Evolutionary conservation across 1,140 invertebrate species (phyloP).

Genomic region (Drosophila melanica): DNA sequence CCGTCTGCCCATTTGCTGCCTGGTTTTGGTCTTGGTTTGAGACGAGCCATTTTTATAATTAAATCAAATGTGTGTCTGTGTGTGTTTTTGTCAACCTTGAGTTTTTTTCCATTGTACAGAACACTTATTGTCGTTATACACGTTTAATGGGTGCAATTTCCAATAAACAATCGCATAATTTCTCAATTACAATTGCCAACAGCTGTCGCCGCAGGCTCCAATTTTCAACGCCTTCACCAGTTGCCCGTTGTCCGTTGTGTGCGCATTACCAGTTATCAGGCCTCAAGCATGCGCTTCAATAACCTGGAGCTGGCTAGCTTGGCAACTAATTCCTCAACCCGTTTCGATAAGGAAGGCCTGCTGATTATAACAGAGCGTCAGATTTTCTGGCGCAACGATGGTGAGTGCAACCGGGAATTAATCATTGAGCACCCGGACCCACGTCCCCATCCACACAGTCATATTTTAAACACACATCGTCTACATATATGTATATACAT

Average conservation of each 20-base stretch:
- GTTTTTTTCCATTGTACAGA: constrained; percentile 1
- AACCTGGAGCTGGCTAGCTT: constrained; percentile 93
- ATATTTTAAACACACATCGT: background rate
- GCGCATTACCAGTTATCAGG: constrained; percentile 2
- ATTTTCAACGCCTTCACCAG: background rate
- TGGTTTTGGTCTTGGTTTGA: constrained; percentile 3
- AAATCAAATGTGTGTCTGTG: constrained; percentile 12
- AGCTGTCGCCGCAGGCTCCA: constrained; percentile 7
- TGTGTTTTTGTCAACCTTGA: constrained; percentile 22
- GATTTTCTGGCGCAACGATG: constrained; percentile 95
- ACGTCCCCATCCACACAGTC: background rate
- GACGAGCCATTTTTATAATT: constrained; percentile 8
- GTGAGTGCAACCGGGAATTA: constrained; percentile 86
- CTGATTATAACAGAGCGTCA: constrained; percentile 94
- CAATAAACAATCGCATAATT: constrained; percentile 34
- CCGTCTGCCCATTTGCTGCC: constrained; percentile 4
- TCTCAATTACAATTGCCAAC: constrained; percentile 41
- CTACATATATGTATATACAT: too few relatives aligned
- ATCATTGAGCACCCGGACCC: constrained; percentile 3
- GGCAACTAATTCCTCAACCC: constrained; percentile 92
- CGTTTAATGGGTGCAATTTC: constrained; percentile 17
- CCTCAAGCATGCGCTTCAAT: constrained; percentile 93
- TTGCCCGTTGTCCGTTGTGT: background rate
- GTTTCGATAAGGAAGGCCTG: constrained; percentile 96
- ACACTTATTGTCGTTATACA: background rate